These are phyloP conservation scores for Pegea sp. DNA, from an alignment of 23 tunicate genomes.

Conservation along the genomic window DNA sequence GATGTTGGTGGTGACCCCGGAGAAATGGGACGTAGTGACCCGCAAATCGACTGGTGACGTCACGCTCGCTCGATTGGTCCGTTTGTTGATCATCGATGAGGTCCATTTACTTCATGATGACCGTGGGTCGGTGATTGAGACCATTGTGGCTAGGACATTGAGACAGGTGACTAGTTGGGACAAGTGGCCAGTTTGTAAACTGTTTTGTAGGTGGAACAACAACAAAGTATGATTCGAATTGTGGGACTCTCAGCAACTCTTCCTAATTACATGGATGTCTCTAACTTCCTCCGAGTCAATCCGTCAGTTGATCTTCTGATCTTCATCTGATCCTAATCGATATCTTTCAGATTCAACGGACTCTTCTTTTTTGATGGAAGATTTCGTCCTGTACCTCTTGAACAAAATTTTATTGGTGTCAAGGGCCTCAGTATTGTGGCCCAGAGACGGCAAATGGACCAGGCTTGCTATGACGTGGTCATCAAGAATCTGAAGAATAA, in stretches of 20 bases:
- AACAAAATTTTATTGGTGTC: constrained; percentile 90
- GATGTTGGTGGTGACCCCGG: constrained; percentile 95
- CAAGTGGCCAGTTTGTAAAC: neutral
- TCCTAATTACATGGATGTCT: constrained; percentile 90
- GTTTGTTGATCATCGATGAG: constrained; percentile 89
- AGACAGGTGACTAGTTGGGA: constrained; percentile 34
- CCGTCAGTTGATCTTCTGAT: constrained; percentile 39
- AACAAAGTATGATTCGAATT: constrained; percentile 92
- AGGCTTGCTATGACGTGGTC: constrained; percentile 51
- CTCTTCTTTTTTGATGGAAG: constrained; percentile 97
- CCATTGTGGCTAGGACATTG: constrained; percentile 88
- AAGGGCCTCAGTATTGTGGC: constrained; percentile 47
- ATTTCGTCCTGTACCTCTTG: constrained; percentile 96
- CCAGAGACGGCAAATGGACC: constrained; percentile 62
- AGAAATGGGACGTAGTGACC: constrained; percentile 99
- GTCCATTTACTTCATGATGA: constrained; percentile 90
- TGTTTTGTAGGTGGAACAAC: constrained; percentile 39
- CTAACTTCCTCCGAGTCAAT: constrained; percentile 81
- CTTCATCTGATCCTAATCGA: neutral
- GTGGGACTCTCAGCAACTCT: constrained; percentile 97
- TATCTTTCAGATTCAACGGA: constrained; percentile 47
- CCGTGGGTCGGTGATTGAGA: constrained; percentile 92
- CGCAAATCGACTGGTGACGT: constrained; percentile 85
- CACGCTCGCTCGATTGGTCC: constrained; percentile 46
- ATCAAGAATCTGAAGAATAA: constrained; percentile 35